These are phyloP conservation scores for Nanorana parkeri DNA, from an alignment of 2,113 vertebrate genomes.

Conservation along the genomic window DNA sequence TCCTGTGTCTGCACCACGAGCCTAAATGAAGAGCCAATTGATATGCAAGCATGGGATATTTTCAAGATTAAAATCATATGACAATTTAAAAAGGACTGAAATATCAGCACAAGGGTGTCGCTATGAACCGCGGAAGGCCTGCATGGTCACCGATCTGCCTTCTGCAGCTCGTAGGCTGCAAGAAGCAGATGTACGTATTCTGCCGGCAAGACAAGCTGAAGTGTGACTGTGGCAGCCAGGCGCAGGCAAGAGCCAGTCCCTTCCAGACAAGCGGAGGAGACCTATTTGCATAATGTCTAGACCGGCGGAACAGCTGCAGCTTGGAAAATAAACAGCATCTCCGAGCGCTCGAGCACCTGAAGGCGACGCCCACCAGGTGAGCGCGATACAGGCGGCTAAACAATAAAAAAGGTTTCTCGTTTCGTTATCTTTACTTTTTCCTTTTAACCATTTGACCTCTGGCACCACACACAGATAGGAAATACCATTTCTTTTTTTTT, in stretches of 20 bases:
- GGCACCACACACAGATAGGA: too few relatives aligned
- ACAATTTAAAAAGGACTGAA: too few relatives aligned
- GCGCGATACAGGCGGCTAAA: neutral
- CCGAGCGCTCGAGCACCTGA: conserved; percentile 41
- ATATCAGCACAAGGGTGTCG: too few relatives aligned
- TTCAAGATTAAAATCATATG: too few relatives aligned
- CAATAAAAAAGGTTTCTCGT: conserved; percentile 2
- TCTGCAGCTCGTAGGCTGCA: neutral
- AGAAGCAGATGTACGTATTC: conserved; percentile 29
- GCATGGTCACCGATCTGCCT: neutral
- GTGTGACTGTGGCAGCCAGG: conserved; percentile 37
- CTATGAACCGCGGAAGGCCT: too few relatives aligned
- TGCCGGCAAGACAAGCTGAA: conserved; percentile 34
- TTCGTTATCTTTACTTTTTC: too few relatives aligned
- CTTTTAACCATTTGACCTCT: too few relatives aligned
- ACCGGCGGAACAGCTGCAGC: conserved; percentile 50
- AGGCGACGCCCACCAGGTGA: conserved; percentile 41
- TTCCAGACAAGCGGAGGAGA: conserved; percentile 38
- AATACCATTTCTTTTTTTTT: too few relatives aligned
- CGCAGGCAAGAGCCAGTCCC: conserved; percentile 28
- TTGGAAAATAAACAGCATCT: conserved; percentile 44
- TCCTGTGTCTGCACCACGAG: too few relatives aligned
- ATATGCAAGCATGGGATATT: too few relatives aligned
- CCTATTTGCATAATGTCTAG: conserved; percentile 58
- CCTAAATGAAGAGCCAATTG: too few relatives aligned